Evolutionary conservation across 1,140 invertebrate genomes (phyloP).

Genomic region (Monomorium pharaonis): DNA sequence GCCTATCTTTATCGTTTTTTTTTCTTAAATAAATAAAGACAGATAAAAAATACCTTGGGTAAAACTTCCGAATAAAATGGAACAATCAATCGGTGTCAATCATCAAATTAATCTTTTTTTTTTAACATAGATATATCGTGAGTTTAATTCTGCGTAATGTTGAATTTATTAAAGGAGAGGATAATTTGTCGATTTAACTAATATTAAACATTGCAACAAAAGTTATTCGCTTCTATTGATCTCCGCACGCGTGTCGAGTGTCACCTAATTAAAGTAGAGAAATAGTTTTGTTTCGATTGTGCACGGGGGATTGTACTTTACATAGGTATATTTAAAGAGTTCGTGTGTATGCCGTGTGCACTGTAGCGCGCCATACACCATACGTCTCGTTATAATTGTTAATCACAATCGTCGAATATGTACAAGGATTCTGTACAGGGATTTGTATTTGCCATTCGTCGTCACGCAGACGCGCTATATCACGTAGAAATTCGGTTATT

Average conservation of each 20-base stretch:
- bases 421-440: slow-evolving; percentile 77
- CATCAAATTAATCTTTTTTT: not conserved
- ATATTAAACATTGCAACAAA: slow-evolving; percentile 26
- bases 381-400: slow-evolving; percentile 59
- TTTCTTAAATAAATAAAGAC: no score
- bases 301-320: slow-evolving; percentile 77
- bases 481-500: slow-evolving; percentile 55
- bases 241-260: slow-evolving; percentile 31
- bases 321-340: slow-evolving; percentile 75
- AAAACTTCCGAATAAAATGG: no score
- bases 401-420: slow-evolving; percentile 62
- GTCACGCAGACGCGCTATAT: slow-evolving; percentile 68
- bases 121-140: not conserved
- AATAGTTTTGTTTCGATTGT: slow-evolving; percentile 78
- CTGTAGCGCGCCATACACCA: not conserved
- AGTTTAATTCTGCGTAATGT: not conserved
- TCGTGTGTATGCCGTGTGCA: not conserved
- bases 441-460: slow-evolving; percentile 65
- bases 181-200: slow-evolving; percentile 21
- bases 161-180: slow-evolving; percentile 11
- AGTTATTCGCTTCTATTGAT: slow-evolving; percentile 41
- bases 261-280: slow-evolving; percentile 76
- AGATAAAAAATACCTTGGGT: no score
- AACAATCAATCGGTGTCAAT: no score
- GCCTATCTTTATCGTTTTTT: no score